Percentiles rank a stretch among this genome's conserved stretches.
Evolutionary conservation across 2,113 vertebrate genomes (phyloP).

Genomic region (Caranx ignobilis): DNA sequence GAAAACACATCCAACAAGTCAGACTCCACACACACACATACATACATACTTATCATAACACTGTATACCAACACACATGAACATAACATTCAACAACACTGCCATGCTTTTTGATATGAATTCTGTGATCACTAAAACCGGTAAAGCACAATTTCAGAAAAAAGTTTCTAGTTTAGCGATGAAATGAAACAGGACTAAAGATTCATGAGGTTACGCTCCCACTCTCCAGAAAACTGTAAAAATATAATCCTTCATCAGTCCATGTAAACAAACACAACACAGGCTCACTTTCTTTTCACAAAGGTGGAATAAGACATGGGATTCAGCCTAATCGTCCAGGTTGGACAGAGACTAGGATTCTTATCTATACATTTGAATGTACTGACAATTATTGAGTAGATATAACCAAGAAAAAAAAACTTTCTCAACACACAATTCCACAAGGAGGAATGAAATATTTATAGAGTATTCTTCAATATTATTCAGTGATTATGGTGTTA

Average conservation of each 20-base stretch:
- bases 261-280: slow-evolving; percentile 66
- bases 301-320: slow-evolving; percentile 55
- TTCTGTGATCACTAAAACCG: slow-evolving; percentile 62
- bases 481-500: slow-evolving; percentile 72
- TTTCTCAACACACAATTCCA: slow-evolving; percentile 76
- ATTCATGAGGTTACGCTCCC: slow-evolving; percentile 26
- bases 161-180: slow-evolving; percentile 19
- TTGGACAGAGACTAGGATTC: slow-evolving; percentile 52
- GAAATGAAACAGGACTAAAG: slow-evolving; percentile 48
- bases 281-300: slow-evolving; percentile 64
- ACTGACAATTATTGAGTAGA: slow-evolving; percentile 58
- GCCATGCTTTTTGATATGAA: slow-evolving; percentile 81
- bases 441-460: slow-evolving; percentile 82
- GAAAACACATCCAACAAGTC: slow-evolving; percentile 72
- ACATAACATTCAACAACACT: slow-evolving; percentile 78
- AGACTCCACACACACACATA: slow-evolving; percentile 63
- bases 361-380: slow-evolving; percentile 68
- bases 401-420: slow-evolving; percentile 59
- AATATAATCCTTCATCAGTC: slow-evolving; percentile 74
- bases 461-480: slow-evolving; percentile 73
- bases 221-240: slow-evolving; percentile 57
- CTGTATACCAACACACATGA: slow-evolving; percentile 72
- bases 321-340: slow-evolving; percentile 55
- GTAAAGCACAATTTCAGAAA: slow-evolving; percentile 56
- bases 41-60: slow-evolving; percentile 72